These are phyloP conservation scores for Salpingus planirostris DNA, from an alignment of 2,888 invertebrate genomes.

Conservation along the genomic window DNA sequence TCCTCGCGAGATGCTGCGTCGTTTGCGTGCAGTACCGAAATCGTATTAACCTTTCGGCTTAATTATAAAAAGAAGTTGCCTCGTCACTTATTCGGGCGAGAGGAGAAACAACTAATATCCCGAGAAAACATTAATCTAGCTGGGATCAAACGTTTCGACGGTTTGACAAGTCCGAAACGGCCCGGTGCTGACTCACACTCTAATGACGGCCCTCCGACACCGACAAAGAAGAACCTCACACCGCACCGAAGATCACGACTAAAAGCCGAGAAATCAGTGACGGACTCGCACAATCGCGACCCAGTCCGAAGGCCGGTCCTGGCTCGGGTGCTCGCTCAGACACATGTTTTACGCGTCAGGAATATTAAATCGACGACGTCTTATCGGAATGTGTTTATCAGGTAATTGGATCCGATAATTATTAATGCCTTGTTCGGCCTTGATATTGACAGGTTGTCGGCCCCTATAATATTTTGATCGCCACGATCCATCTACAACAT, in stretches of 20 bases:
- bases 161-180: too few relatives aligned
- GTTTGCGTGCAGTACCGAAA: too few relatives aligned
- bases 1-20: too few relatives aligned
- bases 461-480: slow-evolving; percentile 14
- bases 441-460: slow-evolving; percentile 19
- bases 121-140: slow-evolving; percentile 42
- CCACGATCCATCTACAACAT: too few relatives aligned
- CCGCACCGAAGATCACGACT: too few relatives aligned
- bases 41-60: too few relatives aligned
- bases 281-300: too few relatives aligned
- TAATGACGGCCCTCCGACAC: slow-evolving; percentile 24
- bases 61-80: slow-evolving; percentile 17
- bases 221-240: slow-evolving; percentile 31
- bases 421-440: slow-evolving; percentile 21
- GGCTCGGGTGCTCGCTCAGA: slow-evolving; percentile 9
- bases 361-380: slow-evolving; percentile 21
- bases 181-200: slow-evolving; percentile 21
- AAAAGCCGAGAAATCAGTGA: slow-evolving; percentile 8
- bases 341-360: slow-evolving; percentile 16
- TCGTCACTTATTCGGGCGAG: slow-evolving; percentile 7
- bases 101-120: slow-evolving; percentile 25
- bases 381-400: slow-evolving; percentile 28
- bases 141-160: slow-evolving; percentile 39
- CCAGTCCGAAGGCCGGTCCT: slow-evolving; percentile 14
- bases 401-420: slow-evolving; percentile 29